These are phyloP conservation scores for Ips nitidus DNA, from an alignment of 1,140 invertebrate genomes.

Conservation along the genomic window DNA sequence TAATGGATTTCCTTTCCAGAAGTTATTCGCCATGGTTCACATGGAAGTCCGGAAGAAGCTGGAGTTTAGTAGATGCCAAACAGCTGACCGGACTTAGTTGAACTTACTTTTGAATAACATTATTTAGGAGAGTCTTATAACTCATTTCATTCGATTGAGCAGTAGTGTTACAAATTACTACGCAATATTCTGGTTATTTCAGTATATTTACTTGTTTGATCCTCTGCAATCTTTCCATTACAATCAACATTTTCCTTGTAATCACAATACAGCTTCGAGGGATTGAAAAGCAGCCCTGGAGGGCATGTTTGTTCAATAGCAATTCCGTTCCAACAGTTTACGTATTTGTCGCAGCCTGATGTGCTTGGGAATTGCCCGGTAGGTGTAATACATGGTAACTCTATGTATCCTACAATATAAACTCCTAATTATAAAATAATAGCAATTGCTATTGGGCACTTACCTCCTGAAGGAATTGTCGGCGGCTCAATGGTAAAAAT, in stretches of 20 bases:
- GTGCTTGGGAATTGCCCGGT: constrained; percentile 64
- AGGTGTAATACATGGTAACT: constrained; percentile 36
- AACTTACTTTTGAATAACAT: too few species aligned
- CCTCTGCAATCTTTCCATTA: constrained; percentile 35
- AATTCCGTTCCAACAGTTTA: constrained; percentile 72
- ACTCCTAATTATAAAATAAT: not conserved
- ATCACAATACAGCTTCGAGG: constrained; percentile 62
- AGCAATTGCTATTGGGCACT: not conserved
- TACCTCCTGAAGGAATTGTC: not conserved
- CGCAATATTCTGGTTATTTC: too few species aligned
- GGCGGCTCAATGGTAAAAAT: constrained; percentile 1
- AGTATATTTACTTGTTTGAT: too few species aligned
- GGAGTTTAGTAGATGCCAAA: too few species aligned
- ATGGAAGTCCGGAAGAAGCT: too few species aligned
- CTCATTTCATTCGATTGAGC: too few species aligned
- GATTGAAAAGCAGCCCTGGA: constrained; percentile 61
- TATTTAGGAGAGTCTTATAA: too few species aligned
- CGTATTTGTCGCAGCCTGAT: constrained; percentile 60
- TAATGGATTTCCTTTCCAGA: too few species aligned
- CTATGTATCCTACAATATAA: not conserved
- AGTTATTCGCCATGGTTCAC: too few species aligned
- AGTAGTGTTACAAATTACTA: too few species aligned
- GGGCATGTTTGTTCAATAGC: constrained; percentile 67
- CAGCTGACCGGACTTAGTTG: too few species aligned
- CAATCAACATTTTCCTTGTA: constrained; percentile 66